Evolutionary conservation across 2,888 invertebrate species (phyloP).

Genomic region (Agrenia bidenticulata): DNA sequence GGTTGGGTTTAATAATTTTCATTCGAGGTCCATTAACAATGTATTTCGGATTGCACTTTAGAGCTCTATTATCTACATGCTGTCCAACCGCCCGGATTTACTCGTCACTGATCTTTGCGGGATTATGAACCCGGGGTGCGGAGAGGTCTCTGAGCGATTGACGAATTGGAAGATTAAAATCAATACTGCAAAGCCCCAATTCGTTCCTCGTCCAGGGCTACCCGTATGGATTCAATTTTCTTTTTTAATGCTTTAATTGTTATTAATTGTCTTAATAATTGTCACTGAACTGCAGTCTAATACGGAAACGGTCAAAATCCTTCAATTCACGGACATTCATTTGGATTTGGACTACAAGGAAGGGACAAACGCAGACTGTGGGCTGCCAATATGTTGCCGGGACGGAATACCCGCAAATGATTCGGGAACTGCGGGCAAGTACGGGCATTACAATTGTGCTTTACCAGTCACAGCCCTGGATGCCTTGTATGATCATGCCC

Average conservation of each 20-base stretch:
- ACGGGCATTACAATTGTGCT: conserved; percentile 95
- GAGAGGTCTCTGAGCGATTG: conserved; percentile 17
- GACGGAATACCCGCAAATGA: conserved; percentile 71
- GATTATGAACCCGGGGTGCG: conserved; percentile 55
- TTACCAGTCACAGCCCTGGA: conserved; percentile 88
- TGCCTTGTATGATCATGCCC: conserved; percentile 84
- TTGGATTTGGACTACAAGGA: conserved; percentile 90
- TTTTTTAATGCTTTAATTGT: too few relatives aligned
- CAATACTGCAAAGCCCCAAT: conserved; percentile 26
- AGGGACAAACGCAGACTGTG: conserved; percentile 87
- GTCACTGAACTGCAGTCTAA: neutral
- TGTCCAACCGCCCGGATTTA: conserved; percentile 61
- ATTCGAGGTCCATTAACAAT: neutral
- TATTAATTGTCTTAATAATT: neutral
- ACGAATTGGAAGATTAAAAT: conserved; percentile 36
- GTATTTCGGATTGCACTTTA: conserved; percentile 53
- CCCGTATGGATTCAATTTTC: neutral
- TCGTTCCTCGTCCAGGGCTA: neutral
- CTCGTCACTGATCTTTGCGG: conserved; percentile 63
- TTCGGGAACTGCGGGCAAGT: conserved; percentile 82
- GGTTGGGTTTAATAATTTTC: neutral
- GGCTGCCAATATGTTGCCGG: conserved; percentile 84
- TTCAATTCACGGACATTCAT: conserved; percentile 94
- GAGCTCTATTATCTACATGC: conserved; percentile 65
- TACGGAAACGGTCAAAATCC: conserved; percentile 70